Percentiles rank a stretch among this genome's conserved stretches.
Evolutionary conservation across 2,888 invertebrate genomes (phyloP).

Genomic region (Ethmia dodecea): DNA sequence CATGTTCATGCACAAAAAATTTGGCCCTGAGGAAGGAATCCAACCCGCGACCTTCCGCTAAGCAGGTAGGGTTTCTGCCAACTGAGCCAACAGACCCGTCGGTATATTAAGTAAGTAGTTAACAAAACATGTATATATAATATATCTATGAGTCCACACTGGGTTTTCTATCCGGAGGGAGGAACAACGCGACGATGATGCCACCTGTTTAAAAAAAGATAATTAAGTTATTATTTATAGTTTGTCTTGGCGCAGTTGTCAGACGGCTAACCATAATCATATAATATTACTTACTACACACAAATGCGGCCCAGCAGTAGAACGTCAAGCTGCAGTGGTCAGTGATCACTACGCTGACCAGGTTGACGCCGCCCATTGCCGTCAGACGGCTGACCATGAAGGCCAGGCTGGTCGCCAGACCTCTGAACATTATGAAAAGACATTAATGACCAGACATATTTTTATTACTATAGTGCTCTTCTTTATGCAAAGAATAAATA

Average conservation of each 20-base stretch:
- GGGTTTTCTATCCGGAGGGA: slow-evolving; percentile 25
- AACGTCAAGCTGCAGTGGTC: slow-evolving; percentile 41
- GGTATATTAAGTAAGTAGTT: background rate
- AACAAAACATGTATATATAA: background rate
- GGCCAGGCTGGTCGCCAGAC: slow-evolving; percentile 40
- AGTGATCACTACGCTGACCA: slow-evolving; percentile 39
- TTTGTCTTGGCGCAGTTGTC: background rate
- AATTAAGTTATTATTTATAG: background rate
- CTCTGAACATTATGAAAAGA: slow-evolving; percentile 28
- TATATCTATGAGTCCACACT: too few relatives aligned
- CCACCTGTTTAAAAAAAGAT: slow-evolving; percentile 36
- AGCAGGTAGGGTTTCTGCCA: too few relatives aligned
- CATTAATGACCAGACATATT: too few relatives aligned
- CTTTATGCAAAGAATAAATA: background rate
- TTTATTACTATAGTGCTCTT: background rate
- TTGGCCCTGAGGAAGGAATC: background rate
- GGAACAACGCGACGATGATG: slow-evolving; percentile 26
- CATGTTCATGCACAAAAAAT: background rate
- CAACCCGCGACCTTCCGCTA: too few relatives aligned
- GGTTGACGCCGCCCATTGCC: slow-evolving; percentile 40
- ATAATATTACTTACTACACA: slow-evolving; percentile 36
- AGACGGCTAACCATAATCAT: background rate
- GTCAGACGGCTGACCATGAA: slow-evolving; percentile 45
- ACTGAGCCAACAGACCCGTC: too few relatives aligned
- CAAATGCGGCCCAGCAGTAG: slow-evolving; percentile 34